These are phyloP conservation scores for Amphipoea oculea DNA, from an alignment of 2,888 invertebrate genomes.

Conservation along the genomic window DNA sequence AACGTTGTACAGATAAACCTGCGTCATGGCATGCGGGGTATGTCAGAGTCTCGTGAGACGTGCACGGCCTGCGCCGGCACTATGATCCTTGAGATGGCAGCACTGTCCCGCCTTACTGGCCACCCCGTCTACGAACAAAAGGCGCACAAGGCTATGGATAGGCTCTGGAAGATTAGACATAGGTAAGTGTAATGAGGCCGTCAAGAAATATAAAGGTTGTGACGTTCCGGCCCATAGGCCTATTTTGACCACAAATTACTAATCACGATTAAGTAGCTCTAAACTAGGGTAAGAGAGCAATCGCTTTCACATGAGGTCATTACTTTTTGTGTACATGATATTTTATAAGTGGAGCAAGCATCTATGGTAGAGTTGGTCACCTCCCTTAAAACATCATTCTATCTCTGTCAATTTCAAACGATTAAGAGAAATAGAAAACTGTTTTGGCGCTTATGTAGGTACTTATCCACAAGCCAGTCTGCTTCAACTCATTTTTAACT, in stretches of 20 bases:
- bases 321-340: neutral
- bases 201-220: neutral
- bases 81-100: slow-evolving; percentile 99
- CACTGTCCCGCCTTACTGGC: slow-evolving; percentile 97
- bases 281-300: neutral
- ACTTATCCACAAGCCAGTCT: neutral
- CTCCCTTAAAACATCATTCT: neutral
- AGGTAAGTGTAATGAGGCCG: slow-evolving; percentile 74
- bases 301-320: neutral
- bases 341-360: neutral
- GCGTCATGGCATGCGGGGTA: slow-evolving; percentile 94
- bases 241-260: neutral
- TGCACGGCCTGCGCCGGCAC: slow-evolving; percentile 99
- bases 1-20: slow-evolving; percentile 92
- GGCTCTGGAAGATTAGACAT: slow-evolving; percentile 98
- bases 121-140: slow-evolving; percentile 98
- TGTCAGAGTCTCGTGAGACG: slow-evolving; percentile 95
- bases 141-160: slow-evolving; percentile 98
- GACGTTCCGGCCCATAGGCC: neutral
- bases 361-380: neutral
- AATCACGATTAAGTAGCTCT: neutral
- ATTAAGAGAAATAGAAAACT: neutral
- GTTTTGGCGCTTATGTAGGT: too few species aligned
- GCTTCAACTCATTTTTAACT: neutral
- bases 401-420: neutral